Evolutionary conservation across 2,888 invertebrate genomes (phyloP).

Genomic region (Arenicola marina): DNA sequence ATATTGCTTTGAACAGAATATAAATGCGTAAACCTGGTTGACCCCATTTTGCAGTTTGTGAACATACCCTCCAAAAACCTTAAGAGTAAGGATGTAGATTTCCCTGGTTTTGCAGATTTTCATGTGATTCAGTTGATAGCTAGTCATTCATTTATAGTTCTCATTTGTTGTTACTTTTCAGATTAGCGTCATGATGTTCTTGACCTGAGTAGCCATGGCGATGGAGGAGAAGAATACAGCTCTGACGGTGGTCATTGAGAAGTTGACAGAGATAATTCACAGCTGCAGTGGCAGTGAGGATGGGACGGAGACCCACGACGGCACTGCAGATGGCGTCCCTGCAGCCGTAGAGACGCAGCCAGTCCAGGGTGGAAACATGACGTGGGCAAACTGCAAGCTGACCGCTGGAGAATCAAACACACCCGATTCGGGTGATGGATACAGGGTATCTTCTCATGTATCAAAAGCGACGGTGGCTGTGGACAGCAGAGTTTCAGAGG

Average conservation of each 20-base stretch:
- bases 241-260: conserved; percentile 2
- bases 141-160: neutral
- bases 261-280: conserved; percentile 3
- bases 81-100: too few species aligned
- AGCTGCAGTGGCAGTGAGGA: neutral
- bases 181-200: neutral
- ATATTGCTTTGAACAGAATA: too few species aligned
- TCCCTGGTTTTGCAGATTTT: too few species aligned
- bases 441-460: neutral
- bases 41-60: too few species aligned
- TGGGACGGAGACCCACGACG: neutral
- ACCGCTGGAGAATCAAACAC: neutral
- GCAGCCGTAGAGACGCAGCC: neutral
- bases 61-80: too few species aligned
- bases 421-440: too few species aligned
- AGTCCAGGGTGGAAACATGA: too few species aligned
- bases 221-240: neutral
- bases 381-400: neutral
- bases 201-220: neutral
- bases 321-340: neutral
- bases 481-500: neutral
- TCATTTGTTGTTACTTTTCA: neutral
- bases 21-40: too few species aligned
- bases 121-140: neutral
- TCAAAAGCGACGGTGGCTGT: neutral